A percentile compares a stretch with the other conserved stretches of the same genome.
These are phyloP conservation scores for Leptoteleia sp. DNA, from an alignment of 1,140 invertebrate species.

Conservation along the genomic window DNA sequence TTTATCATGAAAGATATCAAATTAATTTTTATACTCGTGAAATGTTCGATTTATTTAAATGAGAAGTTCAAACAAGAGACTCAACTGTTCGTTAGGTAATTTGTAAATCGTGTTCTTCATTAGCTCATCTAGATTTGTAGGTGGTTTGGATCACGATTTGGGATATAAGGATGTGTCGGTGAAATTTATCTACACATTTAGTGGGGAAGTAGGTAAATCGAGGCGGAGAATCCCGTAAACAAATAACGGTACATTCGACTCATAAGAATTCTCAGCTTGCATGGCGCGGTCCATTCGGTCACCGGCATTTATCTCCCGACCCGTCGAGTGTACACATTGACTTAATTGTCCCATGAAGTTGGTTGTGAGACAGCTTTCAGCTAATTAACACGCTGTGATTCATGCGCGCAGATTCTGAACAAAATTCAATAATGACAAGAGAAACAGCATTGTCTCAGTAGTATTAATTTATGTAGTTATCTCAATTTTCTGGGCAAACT, in stretches of 20 bases:
- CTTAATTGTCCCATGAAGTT: conserved; percentile 49
- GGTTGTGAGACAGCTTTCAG: conserved; percentile 22
- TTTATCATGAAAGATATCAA: too few relatives aligned
- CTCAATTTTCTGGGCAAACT: background rate
- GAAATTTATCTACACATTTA: conserved; percentile 62
- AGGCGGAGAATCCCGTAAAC: conserved; percentile 74
- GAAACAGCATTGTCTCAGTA: conserved; percentile 12
- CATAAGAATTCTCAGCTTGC: conserved; percentile 75
- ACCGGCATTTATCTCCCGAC: conserved; percentile 58
- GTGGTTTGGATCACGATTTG: conserved; percentile 46
- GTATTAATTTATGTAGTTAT: conserved; percentile 36
- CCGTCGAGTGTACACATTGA: conserved; percentile 39
- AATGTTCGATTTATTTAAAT: too few relatives aligned
- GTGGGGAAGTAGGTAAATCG: conserved; percentile 68
- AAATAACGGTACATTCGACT: conserved; percentile 78
- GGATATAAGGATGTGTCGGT: conserved; percentile 40
- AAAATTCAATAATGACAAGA: conserved; percentile 33
- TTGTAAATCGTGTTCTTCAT: too few relatives aligned
- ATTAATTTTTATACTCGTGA: too few relatives aligned
- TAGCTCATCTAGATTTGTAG: conserved; percentile 35
- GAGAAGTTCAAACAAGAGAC: too few relatives aligned
- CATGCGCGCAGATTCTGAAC: conserved; percentile 22
- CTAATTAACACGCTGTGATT: conserved; percentile 37
- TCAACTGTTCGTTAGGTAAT: too few relatives aligned
- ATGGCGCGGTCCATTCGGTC: conserved; percentile 75